Percentiles rank a stretch among this genome's conserved stretches.
Conservation (phyloP, 2,888 invertebrate genomes). For the Clepsis dumicolana region DNA sequence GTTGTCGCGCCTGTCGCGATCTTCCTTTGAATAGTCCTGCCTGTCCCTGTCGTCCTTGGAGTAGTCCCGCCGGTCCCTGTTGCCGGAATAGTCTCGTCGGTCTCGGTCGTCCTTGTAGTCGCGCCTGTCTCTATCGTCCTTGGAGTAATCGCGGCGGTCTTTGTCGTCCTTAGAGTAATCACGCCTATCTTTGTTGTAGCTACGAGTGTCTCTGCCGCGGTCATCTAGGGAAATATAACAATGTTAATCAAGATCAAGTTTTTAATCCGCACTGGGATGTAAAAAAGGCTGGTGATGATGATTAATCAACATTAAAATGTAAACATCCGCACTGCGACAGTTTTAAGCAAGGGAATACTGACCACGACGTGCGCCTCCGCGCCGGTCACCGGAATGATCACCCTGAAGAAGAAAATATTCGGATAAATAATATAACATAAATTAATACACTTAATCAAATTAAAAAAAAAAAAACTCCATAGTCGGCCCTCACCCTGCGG, state of each 20-base stretch:
- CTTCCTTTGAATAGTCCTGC: constrained; percentile 48
- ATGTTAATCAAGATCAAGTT: too few species aligned
- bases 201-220: constrained; percentile 73
- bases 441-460: too few species aligned
- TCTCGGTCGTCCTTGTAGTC: constrained; percentile 53
- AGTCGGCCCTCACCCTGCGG: constrained; percentile 60
- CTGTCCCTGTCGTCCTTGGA: constrained; percentile 53
- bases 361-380: constrained; percentile 75
- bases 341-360: constrained; percentile 48
- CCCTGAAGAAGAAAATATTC: constrained; percentile 60
- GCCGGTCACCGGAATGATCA: constrained; percentile 79
- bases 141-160: constrained; percentile 54
- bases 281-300: too few species aligned
- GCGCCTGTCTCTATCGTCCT: constrained; percentile 53
- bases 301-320: too few species aligned
- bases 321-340: background rate
- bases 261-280: too few species aligned
- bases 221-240: constrained; percentile 48
- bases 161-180: constrained; percentile 55
- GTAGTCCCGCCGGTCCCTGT: constrained; percentile 50
- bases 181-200: constrained; percentile 58
- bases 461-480: background rate
- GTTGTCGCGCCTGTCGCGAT: constrained; percentile 48
- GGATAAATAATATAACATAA: background rate
- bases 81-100: constrained; percentile 50